Percentiles rank a stretch among this genome's conserved stretches.
Conservation (phyloP, 2,888 invertebrate genomes). For the Malthinus seriepunctatus region DNA sequence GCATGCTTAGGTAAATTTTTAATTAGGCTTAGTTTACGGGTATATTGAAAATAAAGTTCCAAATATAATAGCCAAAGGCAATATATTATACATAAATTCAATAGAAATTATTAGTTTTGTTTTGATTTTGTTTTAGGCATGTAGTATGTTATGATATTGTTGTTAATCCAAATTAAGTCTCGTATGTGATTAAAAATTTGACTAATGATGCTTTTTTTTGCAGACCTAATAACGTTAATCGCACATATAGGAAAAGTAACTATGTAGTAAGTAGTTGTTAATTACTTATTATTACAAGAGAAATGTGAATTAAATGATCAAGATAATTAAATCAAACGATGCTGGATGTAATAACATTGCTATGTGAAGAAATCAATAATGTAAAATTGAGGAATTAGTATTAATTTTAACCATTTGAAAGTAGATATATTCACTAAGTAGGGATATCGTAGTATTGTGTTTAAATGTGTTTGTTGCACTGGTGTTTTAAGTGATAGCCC, state of each 20-base stretch:
- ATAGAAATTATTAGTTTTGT: neutral
- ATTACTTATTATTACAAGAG: neutral
- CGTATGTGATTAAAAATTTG: neutral
- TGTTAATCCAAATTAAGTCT: too few relatives aligned
- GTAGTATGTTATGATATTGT: too few relatives aligned
- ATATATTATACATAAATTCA: constrained; percentile 36
- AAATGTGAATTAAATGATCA: constrained; percentile 24
- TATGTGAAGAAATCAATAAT: constrained; percentile 4
- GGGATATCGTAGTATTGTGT: too few relatives aligned
- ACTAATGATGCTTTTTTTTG: constrained; percentile 39
- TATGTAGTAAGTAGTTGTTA: constrained; percentile 61
- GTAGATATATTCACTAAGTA: too few relatives aligned
- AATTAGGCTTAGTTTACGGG: neutral
- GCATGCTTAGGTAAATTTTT: constrained; percentile 16
- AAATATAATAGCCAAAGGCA: constrained; percentile 45
- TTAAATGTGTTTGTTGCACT: too few relatives aligned
- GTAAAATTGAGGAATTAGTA: neutral
- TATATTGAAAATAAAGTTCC: constrained; percentile 13
- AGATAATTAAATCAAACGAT: constrained; percentile 2
- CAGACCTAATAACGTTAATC: constrained; percentile 50
- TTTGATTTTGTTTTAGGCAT: neutral
- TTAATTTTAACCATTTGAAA: too few relatives aligned
- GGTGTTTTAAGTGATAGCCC: too few relatives aligned
- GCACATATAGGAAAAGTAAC: constrained; percentile 54
- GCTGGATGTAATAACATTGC: neutral